Conservation (phyloP, 2,113 vertebrate genomes). For the Eolophus roseicapilla region DNA sequence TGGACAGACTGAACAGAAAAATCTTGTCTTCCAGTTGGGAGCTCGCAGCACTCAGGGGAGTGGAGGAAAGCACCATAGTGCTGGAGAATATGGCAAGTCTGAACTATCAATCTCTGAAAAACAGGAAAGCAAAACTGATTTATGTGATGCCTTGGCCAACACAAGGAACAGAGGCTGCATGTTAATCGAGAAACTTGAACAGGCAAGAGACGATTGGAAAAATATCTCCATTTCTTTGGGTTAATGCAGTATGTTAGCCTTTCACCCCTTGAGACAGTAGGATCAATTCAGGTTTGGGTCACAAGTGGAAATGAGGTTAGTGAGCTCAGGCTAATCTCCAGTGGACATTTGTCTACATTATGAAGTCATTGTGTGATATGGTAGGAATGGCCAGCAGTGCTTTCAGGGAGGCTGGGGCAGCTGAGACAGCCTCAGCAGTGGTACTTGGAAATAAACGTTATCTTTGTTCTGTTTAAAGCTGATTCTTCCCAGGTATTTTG, state of each 20-base stretch:
- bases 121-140: not conserved
- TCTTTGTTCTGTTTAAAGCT: not conserved
- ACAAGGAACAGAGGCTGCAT: not conserved
- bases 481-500: not conserved
- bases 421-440: not conserved
- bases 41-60: not conserved
- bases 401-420: not conserved
- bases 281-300: slow-evolving; percentile 14
- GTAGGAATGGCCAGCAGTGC: not conserved
- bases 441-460: accelerated
- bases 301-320: not conserved
- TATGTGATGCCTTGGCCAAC: not conserved
- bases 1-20: not conserved
- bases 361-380: not conserved
- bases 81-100: not conserved
- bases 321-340: not conserved
- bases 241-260: slow-evolving; percentile 7
- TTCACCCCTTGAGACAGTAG: not conserved
- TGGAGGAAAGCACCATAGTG: not conserved
- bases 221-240: not conserved
- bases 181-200: not conserved
- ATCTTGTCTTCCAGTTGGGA: not conserved
- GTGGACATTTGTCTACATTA: not conserved
- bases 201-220: not conserved
- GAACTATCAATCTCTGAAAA: not conserved